phyloP scores from a whole-genome alignment of 2,888 invertebrate genomes.

The Clusia tigrina region DNA sequence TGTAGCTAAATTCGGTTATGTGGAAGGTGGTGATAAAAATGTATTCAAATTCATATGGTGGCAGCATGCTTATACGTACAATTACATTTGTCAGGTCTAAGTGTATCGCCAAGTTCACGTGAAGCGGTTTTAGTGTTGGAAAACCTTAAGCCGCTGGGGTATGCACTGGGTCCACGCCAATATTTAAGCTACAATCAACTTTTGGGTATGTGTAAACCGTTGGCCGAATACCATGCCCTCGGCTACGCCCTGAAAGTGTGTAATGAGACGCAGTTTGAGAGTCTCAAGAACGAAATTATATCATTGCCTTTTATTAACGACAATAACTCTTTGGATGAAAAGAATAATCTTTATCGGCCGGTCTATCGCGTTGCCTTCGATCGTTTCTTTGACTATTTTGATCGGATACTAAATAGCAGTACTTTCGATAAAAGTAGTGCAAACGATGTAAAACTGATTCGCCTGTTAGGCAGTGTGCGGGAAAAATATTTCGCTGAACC shows the following conservation, averaged over 20 bases:
- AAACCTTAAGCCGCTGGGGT: constrained; percentile 54
- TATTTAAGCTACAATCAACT: constrained; percentile 53
- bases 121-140: constrained; percentile 58
- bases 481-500: constrained; percentile 51
- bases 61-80: no score
- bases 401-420: constrained; percentile 38
- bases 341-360: constrained; percentile 47
- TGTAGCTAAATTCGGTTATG: constrained; percentile 51
- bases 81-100: constrained; percentile 40
- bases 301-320: constrained; percentile 50
- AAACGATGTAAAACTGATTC: constrained; percentile 38
- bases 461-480: constrained; percentile 43
- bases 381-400: constrained; percentile 56
- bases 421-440: constrained; percentile 32
- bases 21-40: constrained; percentile 44
- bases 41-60: background rate
- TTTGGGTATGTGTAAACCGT: constrained; percentile 47
- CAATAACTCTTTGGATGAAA: constrained; percentile 28
- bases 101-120: constrained; percentile 28
- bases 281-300: constrained; percentile 46
- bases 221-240: constrained; percentile 58
- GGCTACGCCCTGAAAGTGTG: constrained; percentile 52
- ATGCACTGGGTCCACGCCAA: constrained; percentile 53
- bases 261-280: constrained; percentile 45
- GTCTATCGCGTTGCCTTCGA: constrained; percentile 56